phyloP scores from a whole-genome alignment of 2,888 invertebrate species.

The Scaptodrosophila latifasciaeformis region DNA sequence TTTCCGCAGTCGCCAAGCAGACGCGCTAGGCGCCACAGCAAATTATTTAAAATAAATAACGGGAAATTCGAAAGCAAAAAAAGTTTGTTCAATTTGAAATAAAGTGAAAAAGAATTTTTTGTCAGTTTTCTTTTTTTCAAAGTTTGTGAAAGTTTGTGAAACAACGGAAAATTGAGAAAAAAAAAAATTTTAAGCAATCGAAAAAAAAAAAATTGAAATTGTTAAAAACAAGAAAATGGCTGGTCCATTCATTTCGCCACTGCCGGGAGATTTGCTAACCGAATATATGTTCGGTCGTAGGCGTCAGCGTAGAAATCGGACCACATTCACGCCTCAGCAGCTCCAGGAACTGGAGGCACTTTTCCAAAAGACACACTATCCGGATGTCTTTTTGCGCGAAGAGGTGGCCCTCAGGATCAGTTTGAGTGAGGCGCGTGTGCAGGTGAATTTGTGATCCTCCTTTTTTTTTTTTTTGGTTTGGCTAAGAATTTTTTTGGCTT shows the following conservation, averaged over 20 bases:
- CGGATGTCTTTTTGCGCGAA: slow-evolving; percentile 88
- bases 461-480: too few relatives aligned
- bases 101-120: slow-evolving; percentile 5
- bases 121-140: too few relatives aligned
- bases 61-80: background rate
- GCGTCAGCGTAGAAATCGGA: slow-evolving; percentile 91
- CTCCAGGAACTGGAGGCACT: slow-evolving; percentile 92
- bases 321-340: slow-evolving; percentile 96
- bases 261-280: slow-evolving; percentile 90
- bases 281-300: slow-evolving; percentile 95
- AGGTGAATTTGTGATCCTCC: slow-evolving; percentile 76
- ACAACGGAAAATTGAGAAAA: too few relatives aligned
- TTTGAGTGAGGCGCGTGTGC: slow-evolving; percentile 93
- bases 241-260: slow-evolving; percentile 88
- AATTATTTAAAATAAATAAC: background rate
- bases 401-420: slow-evolving; percentile 93
- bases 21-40: slow-evolving; percentile 42
- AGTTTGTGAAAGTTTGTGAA: too few relatives aligned
- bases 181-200: too few relatives aligned
- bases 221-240: slow-evolving; percentile 78
- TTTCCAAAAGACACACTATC: slow-evolving; percentile 96
- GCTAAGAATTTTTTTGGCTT: slow-evolving; percentile 6
- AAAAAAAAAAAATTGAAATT: slow-evolving; percentile 1
- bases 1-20: slow-evolving; percentile 58
- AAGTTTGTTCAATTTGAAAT: background rate